These are phyloP conservation scores for Tichodroma muraria DNA, from an alignment of 2,113 vertebrate genomes.

Conservation along the genomic window DNA sequence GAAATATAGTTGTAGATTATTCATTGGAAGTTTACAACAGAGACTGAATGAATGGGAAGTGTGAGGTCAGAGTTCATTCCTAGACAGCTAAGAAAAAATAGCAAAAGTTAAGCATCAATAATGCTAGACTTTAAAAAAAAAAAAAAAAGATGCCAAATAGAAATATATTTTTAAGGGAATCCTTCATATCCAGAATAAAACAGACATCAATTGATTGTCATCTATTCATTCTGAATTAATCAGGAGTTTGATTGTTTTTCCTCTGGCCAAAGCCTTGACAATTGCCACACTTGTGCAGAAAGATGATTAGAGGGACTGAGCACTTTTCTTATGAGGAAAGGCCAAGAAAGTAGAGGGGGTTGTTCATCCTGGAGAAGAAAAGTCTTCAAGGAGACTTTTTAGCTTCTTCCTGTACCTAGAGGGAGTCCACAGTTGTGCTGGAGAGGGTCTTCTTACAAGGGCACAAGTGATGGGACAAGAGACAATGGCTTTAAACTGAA, in stretches of 20 bases:
- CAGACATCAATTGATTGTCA: neutral
- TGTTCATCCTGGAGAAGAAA: neutral
- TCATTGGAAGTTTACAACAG: neutral
- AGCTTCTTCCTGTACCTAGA: neutral
- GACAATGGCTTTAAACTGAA: neutral
- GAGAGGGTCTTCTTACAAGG: neutral
- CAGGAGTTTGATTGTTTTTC: neutral
- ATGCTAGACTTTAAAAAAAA: neutral
- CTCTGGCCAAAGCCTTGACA: neutral
- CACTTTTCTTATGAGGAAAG: neutral
- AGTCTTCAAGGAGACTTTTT: neutral
- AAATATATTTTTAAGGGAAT: neutral
- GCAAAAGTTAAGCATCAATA: neutral
- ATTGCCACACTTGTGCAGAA: neutral
- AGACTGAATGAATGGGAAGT: neutral
- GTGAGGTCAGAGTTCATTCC: neutral
- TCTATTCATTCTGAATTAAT: neutral
- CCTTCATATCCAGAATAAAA: neutral
- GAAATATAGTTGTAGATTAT: neutral
- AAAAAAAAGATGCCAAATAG: neutral
- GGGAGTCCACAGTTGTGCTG: neutral
- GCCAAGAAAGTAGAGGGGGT: fast-evolving
- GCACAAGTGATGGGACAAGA: neutral
- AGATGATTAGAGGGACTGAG: neutral
- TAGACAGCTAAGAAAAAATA: neutral